Conservation (phyloP, 2,888 invertebrate species). For the Conops quadrifasciatus region DNA sequence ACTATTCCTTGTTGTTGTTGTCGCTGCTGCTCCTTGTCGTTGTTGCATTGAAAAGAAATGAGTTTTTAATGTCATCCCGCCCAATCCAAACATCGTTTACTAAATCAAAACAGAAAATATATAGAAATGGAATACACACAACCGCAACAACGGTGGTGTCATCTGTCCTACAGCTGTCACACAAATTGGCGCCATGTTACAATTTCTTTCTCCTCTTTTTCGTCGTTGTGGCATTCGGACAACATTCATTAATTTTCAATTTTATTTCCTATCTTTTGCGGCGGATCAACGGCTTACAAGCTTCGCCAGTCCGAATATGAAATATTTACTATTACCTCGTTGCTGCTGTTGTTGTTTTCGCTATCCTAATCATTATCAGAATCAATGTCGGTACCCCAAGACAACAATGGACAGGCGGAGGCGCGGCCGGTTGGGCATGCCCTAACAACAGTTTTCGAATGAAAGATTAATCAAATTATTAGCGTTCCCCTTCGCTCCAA, state of each 20-base stretch:
- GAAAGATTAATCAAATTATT: conserved; percentile 22
- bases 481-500: conserved; percentile 9
- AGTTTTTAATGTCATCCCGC: conserved; percentile 12
- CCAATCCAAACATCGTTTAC: not conserved
- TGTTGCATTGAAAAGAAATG: not conserved
- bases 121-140: too few species aligned
- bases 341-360: not conserved
- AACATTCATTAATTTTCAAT: conserved; percentile 14
- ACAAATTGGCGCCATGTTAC: not conserved
- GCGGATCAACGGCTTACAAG: not conserved
- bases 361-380: not conserved
- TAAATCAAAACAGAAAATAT: too few species aligned
- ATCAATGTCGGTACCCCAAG: not conserved
- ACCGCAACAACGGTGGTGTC: not conserved
- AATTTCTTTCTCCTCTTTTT: not conserved
- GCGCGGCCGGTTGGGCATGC: not conserved
- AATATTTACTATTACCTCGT: not conserved
- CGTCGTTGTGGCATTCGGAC: not conserved
- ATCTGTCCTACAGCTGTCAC: conserved; percentile 10
- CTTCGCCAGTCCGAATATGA: not conserved
- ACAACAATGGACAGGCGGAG: not conserved
- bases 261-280: conserved; percentile 19
- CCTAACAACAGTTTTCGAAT: conserved; percentile 1
- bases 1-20: too few species aligned
- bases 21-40: too few species aligned